Base-by-base conservation (phyloP, 2,113 vertebrate species). In the Catharus bicknelli region DNA sequence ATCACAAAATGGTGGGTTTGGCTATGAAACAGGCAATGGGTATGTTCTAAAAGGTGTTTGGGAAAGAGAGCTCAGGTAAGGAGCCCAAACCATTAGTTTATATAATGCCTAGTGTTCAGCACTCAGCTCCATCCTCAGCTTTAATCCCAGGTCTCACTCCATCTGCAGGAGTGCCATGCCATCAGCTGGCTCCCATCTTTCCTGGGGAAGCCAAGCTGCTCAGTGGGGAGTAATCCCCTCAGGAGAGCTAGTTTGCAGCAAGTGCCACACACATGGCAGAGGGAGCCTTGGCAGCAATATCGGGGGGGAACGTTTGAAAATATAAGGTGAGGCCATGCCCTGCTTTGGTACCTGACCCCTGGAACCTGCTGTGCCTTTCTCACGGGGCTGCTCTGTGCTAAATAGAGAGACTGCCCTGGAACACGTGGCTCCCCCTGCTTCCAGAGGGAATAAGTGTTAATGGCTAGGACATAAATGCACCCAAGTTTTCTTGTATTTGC, bases 241-340 rank as follows among this genome's bases (percentile, higher is more conserved):
- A 2, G 64, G 88, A 62, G 82, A 58, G 64, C 30, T 58, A 27
- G 13, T 47, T 13, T 58, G 78, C 55, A 51, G 54, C 0, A 0
- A 27, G 32, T 38, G 32, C 53, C 16, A 9, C 15, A 10, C 2
- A 4, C 4, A 0, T 0, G 2, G 5, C 25, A 45, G 22, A 36
- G 14, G 2, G 30, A 76, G 70, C 17, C 45, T 78, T 27, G 19
- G 58, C 16, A 50, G 78, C 0, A 0, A 17, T 36, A 30, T 26
- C 36, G n/a, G 22, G n/a, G 45, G 78, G 47, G 14, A 27, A 9
- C 0, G 1, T 19, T 30, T 16, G 23, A 50, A 22, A 1, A 10
- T 13, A 55, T 1, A 5, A 67, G 86, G 40, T 13, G 34, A 51
- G 26, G 54, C 72, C 2, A 7, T 27, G 70, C 22, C 40, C 50